Percentiles rank a stretch among this genome's conserved stretches.
These are phyloP conservation scores for Euplagia quadripunctaria DNA, from an alignment of 2,888 invertebrate species.

Conservation along the genomic window DNA sequence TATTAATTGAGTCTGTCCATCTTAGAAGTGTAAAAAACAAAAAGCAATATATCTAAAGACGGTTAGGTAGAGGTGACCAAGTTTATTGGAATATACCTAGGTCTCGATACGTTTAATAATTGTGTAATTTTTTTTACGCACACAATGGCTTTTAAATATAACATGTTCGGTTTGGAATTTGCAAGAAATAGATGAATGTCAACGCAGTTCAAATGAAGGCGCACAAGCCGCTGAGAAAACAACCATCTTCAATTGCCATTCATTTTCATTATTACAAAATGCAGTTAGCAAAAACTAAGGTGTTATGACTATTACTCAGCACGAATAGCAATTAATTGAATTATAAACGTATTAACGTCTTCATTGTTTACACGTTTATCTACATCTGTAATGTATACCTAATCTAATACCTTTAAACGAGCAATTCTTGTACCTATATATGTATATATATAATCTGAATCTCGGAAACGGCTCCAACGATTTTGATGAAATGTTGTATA, in stretches of 20 bases:
- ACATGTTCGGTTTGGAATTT: neutral
- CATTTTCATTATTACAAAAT: neutral
- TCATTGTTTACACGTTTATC: too few relatives aligned
- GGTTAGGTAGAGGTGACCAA: neutral
- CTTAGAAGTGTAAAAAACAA: neutral
- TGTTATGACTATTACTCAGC: too few relatives aligned
- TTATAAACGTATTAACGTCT: too few relatives aligned
- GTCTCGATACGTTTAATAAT: conserved; percentile 1
- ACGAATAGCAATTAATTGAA: too few relatives aligned
- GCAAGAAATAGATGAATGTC: neutral
- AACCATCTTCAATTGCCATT: neutral
- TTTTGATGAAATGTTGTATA: too few relatives aligned
- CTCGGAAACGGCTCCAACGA: too few relatives aligned
- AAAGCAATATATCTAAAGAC: neutral
- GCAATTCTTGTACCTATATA: too few relatives aligned
- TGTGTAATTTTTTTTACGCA: neutral
- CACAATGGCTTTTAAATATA: neutral
- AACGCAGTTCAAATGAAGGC: neutral
- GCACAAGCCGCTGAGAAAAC: neutral
- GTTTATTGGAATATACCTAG: neutral
- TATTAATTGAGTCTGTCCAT: conserved; percentile 25
- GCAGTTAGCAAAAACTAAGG: neutral
- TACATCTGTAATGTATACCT: too few relatives aligned
- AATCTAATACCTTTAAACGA: too few relatives aligned
- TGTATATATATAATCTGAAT: too few relatives aligned